phyloP scores from a whole-genome alignment of 2,888 invertebrate genomes.

The Galeruca laticollis region DNA sequence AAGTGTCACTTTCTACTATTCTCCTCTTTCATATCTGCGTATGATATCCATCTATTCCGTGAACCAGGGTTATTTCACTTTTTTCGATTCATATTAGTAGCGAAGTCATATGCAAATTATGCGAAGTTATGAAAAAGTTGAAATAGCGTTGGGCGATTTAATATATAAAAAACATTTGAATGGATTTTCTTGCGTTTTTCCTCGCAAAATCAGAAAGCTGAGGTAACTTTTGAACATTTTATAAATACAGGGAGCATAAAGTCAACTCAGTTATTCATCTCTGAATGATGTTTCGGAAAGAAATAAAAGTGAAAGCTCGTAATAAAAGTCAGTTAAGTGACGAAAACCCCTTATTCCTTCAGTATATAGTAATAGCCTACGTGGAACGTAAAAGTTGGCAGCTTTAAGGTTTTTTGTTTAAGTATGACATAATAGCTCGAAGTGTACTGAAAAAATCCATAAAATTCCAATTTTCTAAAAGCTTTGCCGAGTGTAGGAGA shows the following conservation, averaged over 20 bases:
- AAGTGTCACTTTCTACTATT: too few relatives aligned
- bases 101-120: too few relatives aligned
- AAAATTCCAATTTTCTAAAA: neutral
- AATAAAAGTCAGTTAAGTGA: constrained; percentile 8
- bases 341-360: constrained; percentile 2
- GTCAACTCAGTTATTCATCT: constrained; percentile 4
- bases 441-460: constrained; percentile 1
- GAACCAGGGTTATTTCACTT: too few relatives aligned
- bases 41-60: too few relatives aligned
- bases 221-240: neutral
- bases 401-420: constrained; percentile 11
- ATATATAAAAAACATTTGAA: neutral
- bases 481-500: neutral
- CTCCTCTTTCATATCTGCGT: too few relatives aligned
- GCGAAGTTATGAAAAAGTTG: too few relatives aligned
- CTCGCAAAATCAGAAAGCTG: neutral
- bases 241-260: neutral
- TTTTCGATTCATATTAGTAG: too few relatives aligned
- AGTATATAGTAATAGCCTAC: constrained; percentile 10
- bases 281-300: constrained; percentile 12
- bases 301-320: constrained; percentile 13
- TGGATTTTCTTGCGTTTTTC: neutral
- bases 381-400: constrained; percentile 3
- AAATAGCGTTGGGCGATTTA: too few relatives aligned
- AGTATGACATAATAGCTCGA: constrained; percentile 5